These are phyloP conservation scores for Hydropotes inermis DNA, from an alignment of 2,113 vertebrate species.

Conservation along the genomic window DNA sequence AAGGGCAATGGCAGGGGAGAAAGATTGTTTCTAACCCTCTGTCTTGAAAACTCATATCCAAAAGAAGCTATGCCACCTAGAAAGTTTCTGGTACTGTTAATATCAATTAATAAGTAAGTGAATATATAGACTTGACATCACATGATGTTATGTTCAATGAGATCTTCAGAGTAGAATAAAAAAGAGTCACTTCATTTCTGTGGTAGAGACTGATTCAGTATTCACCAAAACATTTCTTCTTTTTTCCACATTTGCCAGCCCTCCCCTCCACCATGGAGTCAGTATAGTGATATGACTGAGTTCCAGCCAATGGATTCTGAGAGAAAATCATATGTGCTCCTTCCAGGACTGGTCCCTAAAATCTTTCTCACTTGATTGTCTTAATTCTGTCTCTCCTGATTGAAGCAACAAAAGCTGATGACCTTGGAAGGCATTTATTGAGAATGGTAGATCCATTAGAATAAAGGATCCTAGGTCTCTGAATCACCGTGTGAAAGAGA, in stretches of 20 bases:
- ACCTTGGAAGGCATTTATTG: neutral
- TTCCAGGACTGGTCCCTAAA: neutral
- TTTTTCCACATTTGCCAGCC: neutral
- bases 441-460: neutral
- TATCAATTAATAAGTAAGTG: neutral
- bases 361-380: neutral
- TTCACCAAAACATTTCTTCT: neutral
- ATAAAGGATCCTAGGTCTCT: neutral
- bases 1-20: neutral
- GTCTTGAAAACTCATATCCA: neutral
- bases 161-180: neutral
- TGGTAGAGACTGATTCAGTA: neutral
- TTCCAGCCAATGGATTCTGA: neutral
- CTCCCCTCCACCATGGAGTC: neutral
- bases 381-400: neutral
- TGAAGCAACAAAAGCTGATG: neutral
- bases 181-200: neutral
- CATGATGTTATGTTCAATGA: neutral
- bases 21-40: neutral
- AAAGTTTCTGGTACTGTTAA: neutral
- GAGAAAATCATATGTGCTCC: neutral
- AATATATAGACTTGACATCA: neutral
- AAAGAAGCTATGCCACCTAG: neutral
- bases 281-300: neutral
- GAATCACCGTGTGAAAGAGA: neutral